A percentile compares a stretch with the other conserved stretches of the same genome.
These are phyloP conservation scores for Zaprionus obscuricornis DNA, from an alignment of 2,888 invertebrate genomes.

Conservation along the genomic window DNA sequence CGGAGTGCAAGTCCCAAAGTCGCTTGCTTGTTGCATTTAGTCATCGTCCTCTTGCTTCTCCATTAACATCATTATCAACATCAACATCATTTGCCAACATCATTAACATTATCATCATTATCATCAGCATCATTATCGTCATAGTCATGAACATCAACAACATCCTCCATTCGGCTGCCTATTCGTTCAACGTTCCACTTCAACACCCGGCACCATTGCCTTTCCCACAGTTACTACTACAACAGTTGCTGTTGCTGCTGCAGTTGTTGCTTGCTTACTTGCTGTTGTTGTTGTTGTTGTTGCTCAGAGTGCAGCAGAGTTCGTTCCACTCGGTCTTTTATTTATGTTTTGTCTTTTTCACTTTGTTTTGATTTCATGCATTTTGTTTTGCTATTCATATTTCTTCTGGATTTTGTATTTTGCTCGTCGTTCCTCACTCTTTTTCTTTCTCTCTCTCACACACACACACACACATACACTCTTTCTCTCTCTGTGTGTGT, in stretches of 20 bases:
- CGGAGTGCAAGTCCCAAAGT: slow-evolving; percentile 56
- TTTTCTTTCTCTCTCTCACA: background rate
- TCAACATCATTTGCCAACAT: slow-evolving; percentile 4
- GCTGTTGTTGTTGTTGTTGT: slow-evolving; percentile 8
- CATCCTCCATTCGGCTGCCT: slow-evolving; percentile 25
- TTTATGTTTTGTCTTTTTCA: slow-evolving; percentile 36
- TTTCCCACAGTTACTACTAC: slow-evolving; percentile 63
- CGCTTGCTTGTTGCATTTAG: slow-evolving; percentile 74
- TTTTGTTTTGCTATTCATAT: slow-evolving; percentile 77
- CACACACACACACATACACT: background rate
- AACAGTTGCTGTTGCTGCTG: slow-evolving; percentile 18
- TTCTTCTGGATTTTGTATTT: slow-evolving; percentile 81
- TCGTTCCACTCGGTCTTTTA: slow-evolving; percentile 72
- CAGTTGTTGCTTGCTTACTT: too few relatives aligned
- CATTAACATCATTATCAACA: slow-evolving; percentile 11
- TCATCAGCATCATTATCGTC: slow-evolving; percentile 1
- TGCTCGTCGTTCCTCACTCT: slow-evolving; percentile 67
- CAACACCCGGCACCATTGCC: slow-evolving; percentile 68
- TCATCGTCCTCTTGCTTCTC: slow-evolving; percentile 52
- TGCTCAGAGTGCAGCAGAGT: slow-evolving; percentile 74
- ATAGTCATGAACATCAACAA: slow-evolving; percentile 5
- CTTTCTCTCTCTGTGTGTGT: slow-evolving; percentile 5
- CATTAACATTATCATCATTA: slow-evolving; percentile 11
- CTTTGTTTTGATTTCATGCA: slow-evolving; percentile 74
- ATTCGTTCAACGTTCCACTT: slow-evolving; percentile 64